Evolutionary conservation across 2,113 vertebrate genomes (phyloP).

Genomic region (Actinemys pallida): DNA sequence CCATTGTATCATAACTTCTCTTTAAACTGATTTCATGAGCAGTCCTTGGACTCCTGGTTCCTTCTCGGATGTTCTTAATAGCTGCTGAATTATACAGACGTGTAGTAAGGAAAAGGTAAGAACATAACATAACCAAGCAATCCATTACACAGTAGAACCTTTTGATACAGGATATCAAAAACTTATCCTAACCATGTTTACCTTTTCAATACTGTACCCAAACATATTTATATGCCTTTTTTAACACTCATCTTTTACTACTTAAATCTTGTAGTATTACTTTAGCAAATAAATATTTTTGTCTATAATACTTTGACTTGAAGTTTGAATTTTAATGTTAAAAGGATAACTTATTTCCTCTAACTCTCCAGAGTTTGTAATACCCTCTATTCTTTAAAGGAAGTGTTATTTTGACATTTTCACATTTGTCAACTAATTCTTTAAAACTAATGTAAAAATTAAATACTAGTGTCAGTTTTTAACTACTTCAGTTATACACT

Average conservation of each 20-base stretch:
- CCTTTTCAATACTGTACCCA: background rate
- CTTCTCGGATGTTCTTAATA: constrained; percentile 95
- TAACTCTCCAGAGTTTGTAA: background rate
- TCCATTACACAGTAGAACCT: background rate
- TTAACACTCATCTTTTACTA: background rate
- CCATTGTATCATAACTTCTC: constrained; percentile 94
- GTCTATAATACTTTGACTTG: background rate
- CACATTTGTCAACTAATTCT: background rate
- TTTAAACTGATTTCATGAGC: constrained; percentile 90
- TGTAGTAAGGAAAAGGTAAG: background rate
- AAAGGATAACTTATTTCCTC: background rate
- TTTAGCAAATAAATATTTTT: background rate
- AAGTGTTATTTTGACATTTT: background rate
- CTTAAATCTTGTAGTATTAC: background rate
- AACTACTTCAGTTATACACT: background rate
- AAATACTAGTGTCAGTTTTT: background rate
- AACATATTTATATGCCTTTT: background rate
- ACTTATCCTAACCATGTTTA: background rate
- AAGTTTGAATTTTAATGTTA: background rate
- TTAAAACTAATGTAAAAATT: background rate
- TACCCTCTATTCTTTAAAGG: background rate
- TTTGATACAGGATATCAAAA: background rate
- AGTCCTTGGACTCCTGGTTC: constrained; percentile 93
- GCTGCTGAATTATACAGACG: constrained; percentile 77
- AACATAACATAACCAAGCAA: background rate